phyloP scores from a whole-genome alignment of 2,113 vertebrate genomes.

The Dromaius novaehollandiae region DNA sequence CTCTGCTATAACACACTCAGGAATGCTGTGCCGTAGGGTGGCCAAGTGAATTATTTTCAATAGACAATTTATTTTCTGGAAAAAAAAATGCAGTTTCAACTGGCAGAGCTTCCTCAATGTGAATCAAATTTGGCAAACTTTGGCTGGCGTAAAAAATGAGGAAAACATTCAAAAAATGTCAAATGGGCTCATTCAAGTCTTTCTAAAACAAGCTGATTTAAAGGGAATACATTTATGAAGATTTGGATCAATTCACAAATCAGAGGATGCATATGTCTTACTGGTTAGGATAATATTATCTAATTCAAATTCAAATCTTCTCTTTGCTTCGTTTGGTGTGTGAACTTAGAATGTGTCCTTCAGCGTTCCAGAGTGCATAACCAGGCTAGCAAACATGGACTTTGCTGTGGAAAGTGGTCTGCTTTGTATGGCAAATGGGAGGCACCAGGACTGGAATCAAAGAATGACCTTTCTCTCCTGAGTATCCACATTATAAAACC shows the following conservation, averaged over 20 bases:
- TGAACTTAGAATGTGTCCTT: background rate
- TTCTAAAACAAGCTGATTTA: background rate
- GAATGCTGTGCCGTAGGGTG: background rate
- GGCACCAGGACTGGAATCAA: background rate
- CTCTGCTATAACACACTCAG: background rate
- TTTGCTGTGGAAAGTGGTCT: background rate
- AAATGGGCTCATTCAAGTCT: background rate
- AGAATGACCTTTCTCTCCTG: background rate
- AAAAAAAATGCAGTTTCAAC: accelerated
- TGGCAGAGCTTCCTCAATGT: background rate
- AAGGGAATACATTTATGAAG: background rate
- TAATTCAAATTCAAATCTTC: background rate
- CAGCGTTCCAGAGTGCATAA: background rate
- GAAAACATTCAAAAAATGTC: background rate
- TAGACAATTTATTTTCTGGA: background rate
- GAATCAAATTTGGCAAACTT: background rate
- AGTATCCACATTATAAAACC: background rate
- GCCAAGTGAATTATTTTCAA: background rate
- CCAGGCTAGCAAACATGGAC: background rate
- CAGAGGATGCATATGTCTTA: background rate
- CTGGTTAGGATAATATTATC: background rate
- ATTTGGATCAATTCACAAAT: background rate
- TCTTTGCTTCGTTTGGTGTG: background rate
- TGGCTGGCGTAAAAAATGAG: background rate
- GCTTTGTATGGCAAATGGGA: background rate